Evolutionary conservation across 23 tunicate species (phyloP), one percentile per base, ranked within the genome.

Genomic region (Botrylloides violaceus): DNA sequence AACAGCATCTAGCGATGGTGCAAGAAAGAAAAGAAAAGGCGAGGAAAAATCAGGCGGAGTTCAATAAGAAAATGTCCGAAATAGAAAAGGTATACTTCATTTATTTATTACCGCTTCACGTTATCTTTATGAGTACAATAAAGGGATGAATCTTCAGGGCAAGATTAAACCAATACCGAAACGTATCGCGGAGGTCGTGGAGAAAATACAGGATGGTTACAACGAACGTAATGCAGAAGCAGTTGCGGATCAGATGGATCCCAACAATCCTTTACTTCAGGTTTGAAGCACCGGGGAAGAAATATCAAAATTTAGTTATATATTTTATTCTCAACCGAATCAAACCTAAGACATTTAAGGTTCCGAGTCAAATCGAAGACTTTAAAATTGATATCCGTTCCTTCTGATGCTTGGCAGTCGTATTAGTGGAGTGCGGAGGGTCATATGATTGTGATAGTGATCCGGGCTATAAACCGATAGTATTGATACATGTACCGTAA

Each of bases 41-140:
- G 34, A 63, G 49, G 34, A 64, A 78, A 39, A 55, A 77, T 31
- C 84, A 84, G 36, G 65, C 25, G 1, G 49, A 71, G 32, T 84
- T 78, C 50, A 43, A 77, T 50, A 78, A 73, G 53, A 34, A 84
- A 64, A 78, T 84, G 83, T 75, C 79, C 2, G 71, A 65, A 31
- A 3, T 63, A 63, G 29, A 63, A 43, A n/a, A n/a, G n/a, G n/a
- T n/a, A n/a, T n/a, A n/a, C n/a, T n/a, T n/a, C n/a, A n/a, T n/a
- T n/a, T 43, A 15, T 43, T 15, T 43, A 43, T 15, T 15, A 43
- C 9, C 53, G 53, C 53, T 43, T 15, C 53, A 43, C 15, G 53
- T 9, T 43, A 43, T 43, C 15, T 43, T 7, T 43, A 43, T 7
- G 15, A 7, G 15, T 43, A 7, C 53, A 43, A 7, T 43, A 9